Conservation (phyloP, 2,888 invertebrate genomes). For the Scaptomyza polygonia region DNA sequence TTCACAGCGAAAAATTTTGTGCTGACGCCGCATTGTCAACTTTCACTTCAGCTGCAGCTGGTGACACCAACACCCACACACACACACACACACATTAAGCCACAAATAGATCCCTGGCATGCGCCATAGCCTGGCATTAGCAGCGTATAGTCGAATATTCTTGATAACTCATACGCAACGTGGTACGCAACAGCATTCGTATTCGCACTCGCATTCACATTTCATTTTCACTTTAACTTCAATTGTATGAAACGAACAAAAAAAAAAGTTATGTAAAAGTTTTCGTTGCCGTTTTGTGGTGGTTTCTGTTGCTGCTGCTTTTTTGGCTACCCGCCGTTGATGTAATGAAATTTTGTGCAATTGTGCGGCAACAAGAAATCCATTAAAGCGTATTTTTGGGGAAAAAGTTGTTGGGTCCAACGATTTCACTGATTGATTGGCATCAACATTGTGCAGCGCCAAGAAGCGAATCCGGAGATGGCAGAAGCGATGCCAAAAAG, state of each 20-base stretch:
- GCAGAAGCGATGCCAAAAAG: neutral
- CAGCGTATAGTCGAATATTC: constrained; percentile 72
- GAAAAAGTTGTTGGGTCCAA: constrained; percentile 62
- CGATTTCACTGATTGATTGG: constrained; percentile 78
- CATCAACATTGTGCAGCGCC: constrained; percentile 62
- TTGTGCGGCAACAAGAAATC: constrained; percentile 68
- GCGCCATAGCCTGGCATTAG: constrained; percentile 58
- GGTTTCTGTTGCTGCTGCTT: constrained; percentile 27
- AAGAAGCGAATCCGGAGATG: constrained; percentile 17
- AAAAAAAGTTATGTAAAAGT: constrained; percentile 59
- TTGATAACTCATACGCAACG: constrained; percentile 74
- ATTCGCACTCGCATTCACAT: constrained; percentile 23
- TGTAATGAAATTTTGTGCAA: constrained; percentile 76
- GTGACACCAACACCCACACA: constrained; percentile 38
- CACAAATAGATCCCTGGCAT: neutral
- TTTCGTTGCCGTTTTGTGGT: constrained; percentile 27
- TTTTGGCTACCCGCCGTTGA: constrained; percentile 55
- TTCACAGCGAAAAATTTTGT: constrained; percentile 63
- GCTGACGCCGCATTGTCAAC: constrained; percentile 77
- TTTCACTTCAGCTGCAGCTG: constrained; percentile 78
- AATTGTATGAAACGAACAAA: constrained; percentile 51
- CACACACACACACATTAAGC: neutral
- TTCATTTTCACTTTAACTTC: constrained; percentile 64
- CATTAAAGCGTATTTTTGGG: constrained; percentile 71
- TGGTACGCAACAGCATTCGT: constrained; percentile 37